Evolutionary conservation across 1,140 invertebrate species (phyloP).

Genomic region (Pseudomyrmex dendroicus): DNA sequence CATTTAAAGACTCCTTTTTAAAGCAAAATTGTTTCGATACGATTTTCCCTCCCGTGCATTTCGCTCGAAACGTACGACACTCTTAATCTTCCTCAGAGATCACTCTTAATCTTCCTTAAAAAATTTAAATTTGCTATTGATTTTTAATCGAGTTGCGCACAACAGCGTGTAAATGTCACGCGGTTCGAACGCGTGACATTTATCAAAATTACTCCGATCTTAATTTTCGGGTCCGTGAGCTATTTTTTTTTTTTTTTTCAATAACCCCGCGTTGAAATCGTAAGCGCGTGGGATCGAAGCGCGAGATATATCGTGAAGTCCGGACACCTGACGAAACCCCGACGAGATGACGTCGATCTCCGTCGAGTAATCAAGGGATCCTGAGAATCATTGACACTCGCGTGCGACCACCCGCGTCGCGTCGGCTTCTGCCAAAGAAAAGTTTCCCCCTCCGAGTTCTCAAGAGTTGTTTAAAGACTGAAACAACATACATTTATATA

Average conservation of each 20-base stretch:
- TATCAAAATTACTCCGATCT: background rate
- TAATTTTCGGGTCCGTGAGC: background rate
- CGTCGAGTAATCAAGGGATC: slow-evolving; percentile 53
- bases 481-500: slow-evolving; percentile 72
- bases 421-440: slow-evolving; percentile 67
- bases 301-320: background rate
- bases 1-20: no score
- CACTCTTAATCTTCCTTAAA: no score
- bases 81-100: no score
- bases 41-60: no score
- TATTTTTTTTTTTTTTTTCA: no score
- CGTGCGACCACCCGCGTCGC: slow-evolving; percentile 75
- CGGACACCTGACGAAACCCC: background rate
- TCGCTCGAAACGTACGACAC: no score
- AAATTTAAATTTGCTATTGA: no score
- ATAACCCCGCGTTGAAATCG: no score
- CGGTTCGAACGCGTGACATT: no score
- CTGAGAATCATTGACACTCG: slow-evolving; percentile 72
- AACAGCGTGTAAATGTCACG: no score
- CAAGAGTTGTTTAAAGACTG: slow-evolving; percentile 73
- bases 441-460: slow-evolving; percentile 57
- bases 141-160: no score
- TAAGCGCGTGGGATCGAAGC: background rate
- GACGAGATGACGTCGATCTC: slow-evolving; percentile 3
- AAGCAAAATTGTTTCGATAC: no score